Evolutionary conservation across 2,888 invertebrate species (phyloP).

Genomic region (Cephus runcator): DNA sequence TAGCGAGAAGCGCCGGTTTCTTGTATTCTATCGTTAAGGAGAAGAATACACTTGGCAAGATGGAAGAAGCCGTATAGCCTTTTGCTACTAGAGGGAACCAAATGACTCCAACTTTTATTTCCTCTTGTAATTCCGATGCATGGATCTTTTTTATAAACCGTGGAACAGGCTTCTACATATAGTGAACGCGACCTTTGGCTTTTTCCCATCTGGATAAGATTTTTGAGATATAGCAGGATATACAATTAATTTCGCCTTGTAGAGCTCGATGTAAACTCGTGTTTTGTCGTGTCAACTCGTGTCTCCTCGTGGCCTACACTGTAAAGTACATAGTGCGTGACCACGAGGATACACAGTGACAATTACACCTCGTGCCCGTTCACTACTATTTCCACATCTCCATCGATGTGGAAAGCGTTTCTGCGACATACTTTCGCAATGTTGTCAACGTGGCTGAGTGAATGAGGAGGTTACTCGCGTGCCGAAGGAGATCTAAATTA

Average conservation of each 20-base stretch:
- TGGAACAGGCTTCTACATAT: not conserved
- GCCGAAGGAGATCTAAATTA: not conserved
- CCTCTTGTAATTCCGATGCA: not conserved
- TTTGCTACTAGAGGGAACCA: not conserved
- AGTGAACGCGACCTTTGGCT: not conserved
- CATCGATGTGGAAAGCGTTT: not conserved
- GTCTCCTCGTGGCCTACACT: not conserved
- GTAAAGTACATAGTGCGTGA: not conserved
- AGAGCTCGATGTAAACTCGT: not conserved
- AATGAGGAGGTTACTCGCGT: not conserved
- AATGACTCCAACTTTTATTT: not conserved
- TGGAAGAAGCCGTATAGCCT: not conserved
- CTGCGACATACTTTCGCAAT: not conserved
- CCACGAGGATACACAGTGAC: not conserved
- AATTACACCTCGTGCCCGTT: not conserved
- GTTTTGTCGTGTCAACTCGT: not conserved
- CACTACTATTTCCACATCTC: not conserved
- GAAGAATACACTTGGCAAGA: not conserved
- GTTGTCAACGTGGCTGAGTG: not conserved
- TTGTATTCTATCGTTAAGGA: not conserved
- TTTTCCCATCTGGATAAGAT: not conserved
- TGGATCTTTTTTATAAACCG: not conserved
- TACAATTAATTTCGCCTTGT: not conserved
- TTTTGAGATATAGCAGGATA: not conserved
- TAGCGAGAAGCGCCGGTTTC: not conserved